Evolutionary conservation across 2,888 invertebrate species (phyloP), one percentile per base, ranked within the genome.

Genomic region (Aleiodes leptofemur): DNA sequence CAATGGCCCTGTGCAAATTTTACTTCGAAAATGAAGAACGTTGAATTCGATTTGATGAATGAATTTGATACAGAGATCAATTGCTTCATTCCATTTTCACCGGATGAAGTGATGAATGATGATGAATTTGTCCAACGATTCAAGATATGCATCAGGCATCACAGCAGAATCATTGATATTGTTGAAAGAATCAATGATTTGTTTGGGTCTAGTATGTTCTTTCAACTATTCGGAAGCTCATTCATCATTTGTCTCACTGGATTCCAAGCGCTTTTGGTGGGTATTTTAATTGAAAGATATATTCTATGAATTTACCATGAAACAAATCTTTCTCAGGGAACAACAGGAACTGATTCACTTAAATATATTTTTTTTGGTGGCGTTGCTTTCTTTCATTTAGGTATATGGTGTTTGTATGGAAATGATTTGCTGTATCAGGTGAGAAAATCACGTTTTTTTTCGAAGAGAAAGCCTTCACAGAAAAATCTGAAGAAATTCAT

Each of bases 241-340:
- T 81, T 82, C 59, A 84, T 86, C 70, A 86, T 88, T 76, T 88
- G 88, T 74, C 73, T 88, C 57, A 86, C 86, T 38, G 84, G 87
- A 70, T 87, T 87, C 72, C 87, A 88, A 78, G 84, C 84, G 3
- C 78, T 83, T 56, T 77, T 82, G 77, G 84, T 84, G 73, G 76
- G 43, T 43, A 43, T 43, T 11, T 9, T 3, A 43, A 9, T 43
- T 43, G 9, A 9, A 43, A 9, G 8, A 8, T 9, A 3, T 43
- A 43, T 43, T 9, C 11, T 43, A 0, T 43, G 43, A 43, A 43
- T 43, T 43, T 9, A 8, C 8, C 8, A 43, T 43, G 9, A 38
- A 56, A 11, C 9, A 48, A 6, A 57, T 3, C 11, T 11, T 13
- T 31, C 4, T 59, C 68, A 86, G 86, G 83, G 83, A 55, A 79